Evolutionary conservation across 2,797 vertebrate genomes (phyloP), one percentile per base, ranked within the genome.

Genomic region (Mionectes olivaceus): DNA sequence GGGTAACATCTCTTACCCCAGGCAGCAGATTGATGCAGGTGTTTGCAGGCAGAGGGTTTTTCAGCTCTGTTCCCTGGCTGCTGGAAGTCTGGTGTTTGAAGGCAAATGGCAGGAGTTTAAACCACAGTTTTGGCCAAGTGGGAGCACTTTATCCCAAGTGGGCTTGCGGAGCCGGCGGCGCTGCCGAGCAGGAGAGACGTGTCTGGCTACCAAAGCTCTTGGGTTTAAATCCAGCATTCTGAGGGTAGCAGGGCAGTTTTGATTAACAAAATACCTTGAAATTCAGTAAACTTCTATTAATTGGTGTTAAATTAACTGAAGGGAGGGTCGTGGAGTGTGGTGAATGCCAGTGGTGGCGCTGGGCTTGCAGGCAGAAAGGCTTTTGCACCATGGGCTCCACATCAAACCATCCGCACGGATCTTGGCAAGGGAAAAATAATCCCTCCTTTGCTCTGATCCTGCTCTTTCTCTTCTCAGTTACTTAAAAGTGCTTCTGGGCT

Each of bases 311-410:
- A 68, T 44, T 59, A 83, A 28, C 35, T 46, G 49, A 30, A 80
- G 67, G 12, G 49, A 63, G 84, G 68, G 90, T 61, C 30, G 0
- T 2, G 22, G 37, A 37, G 16, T 3, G 52, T 64, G 71, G 68
- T 77, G 59, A 17, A 14, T 64, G 75, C 7, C 74, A 4, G 63
- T 19, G 52, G 67, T 63, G 59, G 53, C 63, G 46, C 57, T n/a
- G 35, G 44, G 57, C 17, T 94, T 47, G 84, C n/a, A 63, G 18
- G 21, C 10, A 35, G 37, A 28, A 37, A 53, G 33, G 64, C 39
- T 79, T 55, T 25, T 16, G 2, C 41, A 43, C 50, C 53, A 7
- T 0, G 0, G 52, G 28, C 53, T 84, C 46, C 0, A 1, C n/a
- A 30, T 37, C 44, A 49, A 55, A 33, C 28, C 67, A 6, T 69